Conservation (phyloP, 1,140 invertebrate genomes). For the Pristionchus pacificus region DNA sequence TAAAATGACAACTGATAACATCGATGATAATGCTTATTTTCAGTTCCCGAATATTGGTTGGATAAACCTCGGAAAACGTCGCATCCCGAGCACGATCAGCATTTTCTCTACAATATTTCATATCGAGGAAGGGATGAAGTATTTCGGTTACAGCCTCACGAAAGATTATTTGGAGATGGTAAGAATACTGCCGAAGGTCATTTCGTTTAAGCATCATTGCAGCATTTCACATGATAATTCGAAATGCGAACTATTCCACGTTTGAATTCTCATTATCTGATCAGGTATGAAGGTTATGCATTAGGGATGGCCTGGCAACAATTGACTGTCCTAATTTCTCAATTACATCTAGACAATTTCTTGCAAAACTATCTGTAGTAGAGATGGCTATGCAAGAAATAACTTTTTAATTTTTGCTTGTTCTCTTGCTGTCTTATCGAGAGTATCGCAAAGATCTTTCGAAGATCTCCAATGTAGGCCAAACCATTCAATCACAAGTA, state of each 20-base stretch:
- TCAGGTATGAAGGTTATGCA: too few species aligned
- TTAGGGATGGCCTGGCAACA: too few species aligned
- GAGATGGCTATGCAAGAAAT: too few species aligned
- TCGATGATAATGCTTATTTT: background rate
- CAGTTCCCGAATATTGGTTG: slow-evolving; percentile 22
- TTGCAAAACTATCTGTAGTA: too few species aligned
- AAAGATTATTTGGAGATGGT: slow-evolving; percentile 21
- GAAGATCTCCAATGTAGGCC: background rate
- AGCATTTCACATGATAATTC: slow-evolving; percentile 21
- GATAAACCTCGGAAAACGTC: slow-evolving; percentile 10
- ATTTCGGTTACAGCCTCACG: slow-evolving; percentile 16
- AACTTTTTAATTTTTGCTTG: too few species aligned
- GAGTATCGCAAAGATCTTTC: too few species aligned
- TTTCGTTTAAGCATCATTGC: slow-evolving; percentile 5
- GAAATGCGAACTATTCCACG: background rate
- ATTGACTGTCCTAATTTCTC: too few species aligned
- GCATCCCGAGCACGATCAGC: slow-evolving; percentile 1
- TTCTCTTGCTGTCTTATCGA: too few species aligned
- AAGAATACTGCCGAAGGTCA: background rate
- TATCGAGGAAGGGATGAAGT: slow-evolving; percentile 13
- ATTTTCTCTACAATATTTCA: slow-evolving; percentile 16
- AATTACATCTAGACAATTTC: too few species aligned
- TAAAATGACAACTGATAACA: slow-evolving; percentile 2
- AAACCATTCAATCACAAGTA: background rate
- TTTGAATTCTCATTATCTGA: background rate